Percentiles rank a stretch among this genome's conserved stretches.
Evolutionary conservation across 2,113 vertebrate genomes (phyloP).

Genomic region (Pitta sordida): DNA sequence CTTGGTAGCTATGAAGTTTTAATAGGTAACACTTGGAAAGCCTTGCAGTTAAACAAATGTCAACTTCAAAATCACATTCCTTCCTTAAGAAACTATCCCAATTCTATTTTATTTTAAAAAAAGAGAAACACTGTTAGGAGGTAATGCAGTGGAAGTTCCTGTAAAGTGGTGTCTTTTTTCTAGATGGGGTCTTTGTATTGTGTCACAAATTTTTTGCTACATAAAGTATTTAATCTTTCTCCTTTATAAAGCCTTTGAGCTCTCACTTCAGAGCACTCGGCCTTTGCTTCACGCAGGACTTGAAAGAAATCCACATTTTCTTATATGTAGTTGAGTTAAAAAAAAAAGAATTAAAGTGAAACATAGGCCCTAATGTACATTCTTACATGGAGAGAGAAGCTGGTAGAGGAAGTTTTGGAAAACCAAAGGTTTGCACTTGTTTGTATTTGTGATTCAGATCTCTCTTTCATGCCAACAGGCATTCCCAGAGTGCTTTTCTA

Average conservation of each 20-base stretch:
- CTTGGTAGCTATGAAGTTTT: constrained; percentile 57
- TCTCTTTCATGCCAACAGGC: not conserved
- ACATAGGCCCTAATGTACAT: not conserved
- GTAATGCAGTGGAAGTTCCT: not conserved
- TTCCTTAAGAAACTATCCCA: not conserved
- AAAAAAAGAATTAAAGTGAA: not conserved
- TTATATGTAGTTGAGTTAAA: not conserved
- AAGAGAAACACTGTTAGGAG: not conserved
- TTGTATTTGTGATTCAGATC: not conserved
- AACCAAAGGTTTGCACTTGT: not conserved
- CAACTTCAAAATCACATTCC: not conserved
- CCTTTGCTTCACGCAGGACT: not conserved
- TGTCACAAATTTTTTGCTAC: not conserved
- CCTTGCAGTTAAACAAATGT: not conserved
- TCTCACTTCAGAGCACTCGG: not conserved
- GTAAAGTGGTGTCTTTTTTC: not conserved
- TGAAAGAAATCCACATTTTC: not conserved
- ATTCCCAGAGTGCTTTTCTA: not conserved
- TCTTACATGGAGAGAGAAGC: not conserved
- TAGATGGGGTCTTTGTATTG: not conserved
- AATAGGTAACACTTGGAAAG: constrained; percentile 52
- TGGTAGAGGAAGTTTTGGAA: not conserved
- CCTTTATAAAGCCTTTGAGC: not conserved
- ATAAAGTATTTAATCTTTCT: not conserved
- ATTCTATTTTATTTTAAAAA: not conserved